These are phyloP conservation scores for Erythrocercus mccallii DNA, from an alignment of 2,113 vertebrate species.

Conservation along the genomic window DNA sequence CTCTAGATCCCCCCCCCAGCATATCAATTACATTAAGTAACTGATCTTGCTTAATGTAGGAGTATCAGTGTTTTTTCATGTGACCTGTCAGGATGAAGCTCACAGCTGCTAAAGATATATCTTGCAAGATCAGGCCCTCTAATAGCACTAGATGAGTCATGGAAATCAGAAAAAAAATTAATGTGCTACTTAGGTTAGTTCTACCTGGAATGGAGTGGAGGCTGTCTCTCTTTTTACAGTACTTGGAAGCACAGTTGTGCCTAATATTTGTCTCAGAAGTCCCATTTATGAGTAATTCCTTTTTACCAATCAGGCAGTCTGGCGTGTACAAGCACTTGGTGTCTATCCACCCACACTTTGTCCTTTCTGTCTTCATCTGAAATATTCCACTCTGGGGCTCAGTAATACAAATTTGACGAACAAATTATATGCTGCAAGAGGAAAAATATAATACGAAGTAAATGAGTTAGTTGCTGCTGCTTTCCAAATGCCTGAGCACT, in stretches of 20 bases:
- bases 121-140: neutral
- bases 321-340: neutral
- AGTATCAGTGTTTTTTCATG: neutral
- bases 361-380: constrained; percentile 2
- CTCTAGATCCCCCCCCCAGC: neutral
- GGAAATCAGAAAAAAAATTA: neutral
- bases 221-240: neutral
- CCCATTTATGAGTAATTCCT: neutral
- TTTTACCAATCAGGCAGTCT: neutral
- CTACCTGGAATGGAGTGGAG: neutral
- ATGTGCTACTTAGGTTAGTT: neutral
- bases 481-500: neutral
- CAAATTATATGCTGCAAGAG: neutral
- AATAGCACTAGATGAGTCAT: neutral
- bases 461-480: neutral
- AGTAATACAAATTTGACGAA: constrained; percentile 19
- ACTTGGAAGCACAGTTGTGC: neutral
- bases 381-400: neutral
- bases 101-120: neutral
- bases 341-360: constrained; percentile 6
- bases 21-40: neutral
- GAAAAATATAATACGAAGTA: constrained; percentile 7
- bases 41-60: neutral
- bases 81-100: neutral
- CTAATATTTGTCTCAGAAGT: neutral